Percentiles rank a stretch among this genome's conserved stretches.
phyloP scores from a whole-genome alignment of 2,888 invertebrate genomes.

The Apodemia duryi region DNA sequence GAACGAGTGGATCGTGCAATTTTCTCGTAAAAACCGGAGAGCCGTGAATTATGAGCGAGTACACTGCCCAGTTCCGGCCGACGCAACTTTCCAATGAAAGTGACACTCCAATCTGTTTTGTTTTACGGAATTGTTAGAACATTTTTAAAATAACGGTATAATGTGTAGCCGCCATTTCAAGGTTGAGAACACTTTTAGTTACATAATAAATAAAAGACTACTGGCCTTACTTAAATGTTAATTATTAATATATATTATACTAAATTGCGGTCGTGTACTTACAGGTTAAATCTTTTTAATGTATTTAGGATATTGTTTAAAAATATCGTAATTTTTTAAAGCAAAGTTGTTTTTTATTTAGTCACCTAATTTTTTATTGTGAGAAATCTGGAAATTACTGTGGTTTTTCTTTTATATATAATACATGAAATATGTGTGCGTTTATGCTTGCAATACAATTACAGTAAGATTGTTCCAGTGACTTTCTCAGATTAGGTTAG shows the following conservation, averaged over 20 bases:
- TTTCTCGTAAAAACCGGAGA: constrained; percentile 37
- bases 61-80: constrained; percentile 51
- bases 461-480: no score
- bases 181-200: constrained; percentile 1
- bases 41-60: constrained; percentile 40
- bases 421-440: no score
- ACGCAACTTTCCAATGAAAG: constrained; percentile 69
- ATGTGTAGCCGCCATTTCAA: neutral
- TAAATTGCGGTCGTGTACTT: neutral
- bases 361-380: neutral
- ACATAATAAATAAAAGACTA: neutral
- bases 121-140: constrained; percentile 29
- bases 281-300: neutral
- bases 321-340: neutral
- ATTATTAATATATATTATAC: no score
- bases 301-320: neutral
- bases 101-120: constrained; percentile 38
- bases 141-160: constrained; percentile 19
- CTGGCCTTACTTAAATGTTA: no score
- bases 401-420: neutral
- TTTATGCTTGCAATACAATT: no score
- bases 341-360: neutral
- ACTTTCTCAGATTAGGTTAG: no score
- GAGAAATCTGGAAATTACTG: neutral
- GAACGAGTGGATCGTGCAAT: constrained; percentile 33